Percentiles rank a stretch among this genome's conserved stretches.
Conservation (phyloP, 35 echinoderm and acorn worm genomes). For the Heliocidaris tuberculata region DNA sequence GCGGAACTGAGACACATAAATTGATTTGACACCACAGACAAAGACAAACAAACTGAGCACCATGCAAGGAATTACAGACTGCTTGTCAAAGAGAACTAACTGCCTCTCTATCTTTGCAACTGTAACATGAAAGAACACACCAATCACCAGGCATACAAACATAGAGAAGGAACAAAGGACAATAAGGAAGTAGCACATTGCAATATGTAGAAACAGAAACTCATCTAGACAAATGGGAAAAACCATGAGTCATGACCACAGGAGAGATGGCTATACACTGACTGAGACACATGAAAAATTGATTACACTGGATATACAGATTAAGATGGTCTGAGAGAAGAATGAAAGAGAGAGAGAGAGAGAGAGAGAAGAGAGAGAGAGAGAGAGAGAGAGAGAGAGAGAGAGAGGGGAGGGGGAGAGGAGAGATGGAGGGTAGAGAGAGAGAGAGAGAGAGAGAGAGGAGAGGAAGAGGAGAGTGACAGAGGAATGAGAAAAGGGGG, state of each 20-base stretch:
- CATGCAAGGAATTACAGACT: neutral
- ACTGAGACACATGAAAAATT: neutral
- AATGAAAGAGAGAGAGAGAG: too few species aligned
- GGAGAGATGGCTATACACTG: too few species aligned
- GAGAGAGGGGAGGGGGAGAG: neutral
- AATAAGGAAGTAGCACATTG: neutral
- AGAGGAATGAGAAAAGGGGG: neutral
- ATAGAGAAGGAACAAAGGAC: neutral
- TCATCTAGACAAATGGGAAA: too few species aligned
- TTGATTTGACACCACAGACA: neutral
- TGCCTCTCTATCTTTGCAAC: too few species aligned
- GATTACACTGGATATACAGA: neutral
- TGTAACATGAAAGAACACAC: neutral
- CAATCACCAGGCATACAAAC: neutral
- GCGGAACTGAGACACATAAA: neutral
- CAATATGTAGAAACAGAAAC: too few species aligned
- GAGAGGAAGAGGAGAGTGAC: neutral
- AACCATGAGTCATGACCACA: too few species aligned
- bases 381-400: neutral
- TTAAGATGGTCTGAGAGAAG: too few species aligned
- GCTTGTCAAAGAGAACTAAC: too few species aligned
- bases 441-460: neutral
- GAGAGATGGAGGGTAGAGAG: too few species aligned
- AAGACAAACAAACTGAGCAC: neutral
- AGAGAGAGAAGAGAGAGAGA: conserved; percentile 13